Base-by-base conservation (phyloP, 2,888 invertebrate species). In the Trichogramma dendrolimi region DNA sequence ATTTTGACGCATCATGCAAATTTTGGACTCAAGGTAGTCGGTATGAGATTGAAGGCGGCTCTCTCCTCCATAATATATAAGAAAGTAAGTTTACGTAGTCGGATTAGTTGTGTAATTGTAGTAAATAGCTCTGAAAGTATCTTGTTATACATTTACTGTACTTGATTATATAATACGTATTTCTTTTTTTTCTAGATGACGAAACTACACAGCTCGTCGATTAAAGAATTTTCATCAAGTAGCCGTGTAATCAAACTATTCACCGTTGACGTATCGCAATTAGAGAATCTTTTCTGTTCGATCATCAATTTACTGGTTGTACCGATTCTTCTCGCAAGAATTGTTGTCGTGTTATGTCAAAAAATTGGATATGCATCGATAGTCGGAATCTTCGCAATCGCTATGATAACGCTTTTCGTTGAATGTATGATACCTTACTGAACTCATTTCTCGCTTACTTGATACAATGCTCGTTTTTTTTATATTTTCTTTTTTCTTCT, bases 221-320 rank as follows among this genome's bases (percentile, higher is more conserved):
- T 70, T 4, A 78, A 61, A 64, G 60, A 66, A 50, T 70, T 71
- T 4, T 70, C 27, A 27, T 27, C 72, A 78, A 76, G 89, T 68
- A 92, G 92, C 0, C 90, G 92, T 76, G 85, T 93, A 69, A 86
- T 93, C 51, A 92, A 92, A 75, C 78, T 93, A 62, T 83, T 93
- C 80, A 90, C 92, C 0, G 92, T 92, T 71, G 93, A 93, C 74
- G 91, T 92, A 4, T 86, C 86, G 70, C 83, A 91, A 63, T 91
- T 93, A 74, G 92, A 93, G 73, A 78, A 86, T 76, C 85, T 87
- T 39, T 83, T 87, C 11, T 71, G 85, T 54, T 86, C 86, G 72
- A 78, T 91, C 8, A 89, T 91, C 77, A 91, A 87, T 74, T 76
- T 91, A 48, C 90, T 91, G 90, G 85, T 91, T 59, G 89, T 89